Conservation (phyloP, 2,113 vertebrate genomes). For the Papio anubis region DNA sequence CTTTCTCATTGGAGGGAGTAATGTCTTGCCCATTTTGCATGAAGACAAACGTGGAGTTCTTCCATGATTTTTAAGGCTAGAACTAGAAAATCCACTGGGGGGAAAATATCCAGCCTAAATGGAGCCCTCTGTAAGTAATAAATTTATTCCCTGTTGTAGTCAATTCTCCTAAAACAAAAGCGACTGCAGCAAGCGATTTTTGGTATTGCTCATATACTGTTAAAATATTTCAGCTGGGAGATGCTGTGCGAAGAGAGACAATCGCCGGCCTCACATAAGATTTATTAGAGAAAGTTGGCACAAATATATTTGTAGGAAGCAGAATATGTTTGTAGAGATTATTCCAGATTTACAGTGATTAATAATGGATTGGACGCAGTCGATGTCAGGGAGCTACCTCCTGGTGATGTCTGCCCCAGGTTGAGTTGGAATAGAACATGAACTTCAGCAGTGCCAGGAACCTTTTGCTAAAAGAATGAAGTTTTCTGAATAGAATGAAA, state of each 20-base stretch:
- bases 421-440: slow-evolving; percentile 35
- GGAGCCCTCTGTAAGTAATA: slow-evolving; percentile 51
- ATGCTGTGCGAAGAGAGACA: slow-evolving; percentile 68
- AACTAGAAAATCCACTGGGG: background rate
- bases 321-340: slow-evolving; percentile 83
- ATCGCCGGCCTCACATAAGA: slow-evolving; percentile 70
- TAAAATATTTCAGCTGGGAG: slow-evolving; percentile 82
- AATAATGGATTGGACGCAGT: slow-evolving; percentile 76
- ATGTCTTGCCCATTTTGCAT: background rate
- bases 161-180: slow-evolving; percentile 75
- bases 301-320: slow-evolving; percentile 73
- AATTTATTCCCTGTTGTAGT: slow-evolving; percentile 47
- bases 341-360: slow-evolving; percentile 83
- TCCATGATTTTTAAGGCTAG: slow-evolving; percentile 31
- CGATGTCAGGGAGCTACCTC: slow-evolving; percentile 56
- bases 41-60: background rate
- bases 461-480: fast-evolving
- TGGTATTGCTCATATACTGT: slow-evolving; percentile 76
- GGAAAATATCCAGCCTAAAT: background rate
- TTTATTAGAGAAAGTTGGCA: slow-evolving; percentile 78
- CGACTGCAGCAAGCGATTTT: slow-evolving; percentile 64
- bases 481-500: background rate
- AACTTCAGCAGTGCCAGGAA: background rate
- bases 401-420: background rate
- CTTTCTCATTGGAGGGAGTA: slow-evolving; percentile 32